Base-by-base conservation (phyloP, 2,888 invertebrate genomes). In the Campoletis raptor region DNA sequence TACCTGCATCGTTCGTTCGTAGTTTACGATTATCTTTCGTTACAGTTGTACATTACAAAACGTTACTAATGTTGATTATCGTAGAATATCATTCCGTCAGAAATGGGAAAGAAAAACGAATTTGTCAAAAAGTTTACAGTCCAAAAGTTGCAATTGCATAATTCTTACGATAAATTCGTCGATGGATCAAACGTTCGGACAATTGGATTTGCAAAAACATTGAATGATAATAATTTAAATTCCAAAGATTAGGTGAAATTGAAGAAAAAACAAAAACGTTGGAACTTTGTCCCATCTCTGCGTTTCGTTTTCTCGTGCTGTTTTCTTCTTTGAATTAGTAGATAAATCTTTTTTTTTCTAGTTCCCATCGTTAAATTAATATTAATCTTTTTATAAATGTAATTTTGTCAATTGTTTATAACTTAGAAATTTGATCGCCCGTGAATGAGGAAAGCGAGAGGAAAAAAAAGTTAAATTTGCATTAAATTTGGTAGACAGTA, bases 11-110 rank as follows among this genome's bases (percentile, higher is more conserved):
- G 30, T 21, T 45, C 40, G 57, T 36, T 57, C 18, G 45, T 57
- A 36, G 64, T 21, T 36, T 70, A 64, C 45, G 52, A 79, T 74
- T 67, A 76, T 79, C 52, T 85, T 85, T 69, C 78, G 85, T 85
- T 82, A 79, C 21, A 57, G 61, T 82, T 74, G 48, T 79, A 69
- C 52, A 64, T 40, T 45, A 54, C n/a, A n/a, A 15, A 30, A 64
- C n/a, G 45, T 77, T 77, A 30, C 21, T 8, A 37, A 78, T 67
- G 37, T 78, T 40, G 54, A 37, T 67, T 54, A 57, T 78, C 54
- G 52, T 37, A 40, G 24, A 48, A 37, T 54, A 69, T 52, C 67
- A 78, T 78, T 78, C 67, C 78, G 52, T 40, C 67, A 15, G 67
- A 69, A 54, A 78, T 67, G 78, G 67, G 67, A 66, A 45, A 8